Base-by-base conservation (phyloP, 2,797 vertebrate genomes). In the Danio jaintianensis region DNA sequence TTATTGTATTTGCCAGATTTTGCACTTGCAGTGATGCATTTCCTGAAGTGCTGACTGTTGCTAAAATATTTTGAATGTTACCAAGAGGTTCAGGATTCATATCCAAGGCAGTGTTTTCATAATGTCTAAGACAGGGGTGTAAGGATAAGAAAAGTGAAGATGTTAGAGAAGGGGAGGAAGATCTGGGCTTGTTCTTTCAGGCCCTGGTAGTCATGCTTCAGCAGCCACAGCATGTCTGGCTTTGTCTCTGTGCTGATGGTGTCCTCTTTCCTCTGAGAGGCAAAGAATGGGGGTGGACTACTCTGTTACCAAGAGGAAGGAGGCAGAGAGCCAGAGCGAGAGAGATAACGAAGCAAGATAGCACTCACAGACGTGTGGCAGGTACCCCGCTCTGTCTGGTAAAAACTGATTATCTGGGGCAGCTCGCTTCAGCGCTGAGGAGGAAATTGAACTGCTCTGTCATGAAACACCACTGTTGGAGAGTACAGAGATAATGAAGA, bases 341-440 rank as follows among this genome's bases (percentile, higher is more conserved):
- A 88, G 85, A 92, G 90, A 90, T 85, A 85, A 88, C 90, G 87
- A 86, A 88, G 79, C 56, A 36, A 93, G 92, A 94, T 93, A 91
- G 85, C 86, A 85, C 90, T 89, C 82, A 90, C 87, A 81, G 82
- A 69, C 47, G 82, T 81, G 84, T 88, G 89, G 89, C 89, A 89
- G 84, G 89, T 91, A 88, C 85, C 83, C 55, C 80, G 71, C 84
- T 59, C 85, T 75, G 82, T 22, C 81, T 85, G 45, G 69, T 86
- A 86, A 89, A 90, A 87, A 85, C 18, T 79, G 86, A 90, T 90
- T 90, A 90, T 91, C 88, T 67, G 67, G 70, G 79, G 55, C 75
- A 68, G 64, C 72, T 82, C 75, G 63, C 72, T 74, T 68, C 72
- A 76, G 79, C 36, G 12, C 45, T 56, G 52, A 66, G 69, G 63